Percentiles rank a stretch among this genome's conserved stretches.
phyloP scores from a whole-genome alignment of 2,113 vertebrate species.

The Macquaria australasica region DNA sequence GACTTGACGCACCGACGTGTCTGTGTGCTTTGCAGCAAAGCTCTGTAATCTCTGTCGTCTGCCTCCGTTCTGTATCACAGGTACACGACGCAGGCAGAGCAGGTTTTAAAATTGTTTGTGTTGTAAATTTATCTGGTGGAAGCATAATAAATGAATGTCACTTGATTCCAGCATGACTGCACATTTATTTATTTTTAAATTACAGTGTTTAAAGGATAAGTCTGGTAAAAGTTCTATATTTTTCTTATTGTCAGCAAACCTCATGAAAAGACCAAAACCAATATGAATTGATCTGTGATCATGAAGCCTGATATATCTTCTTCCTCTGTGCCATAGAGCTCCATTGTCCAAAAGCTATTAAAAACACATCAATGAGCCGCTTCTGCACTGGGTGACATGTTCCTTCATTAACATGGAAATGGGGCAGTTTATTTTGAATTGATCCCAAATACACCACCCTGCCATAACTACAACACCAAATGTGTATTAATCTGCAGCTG shows the following conservation, averaged over 20 bases:
- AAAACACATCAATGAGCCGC: neutral
- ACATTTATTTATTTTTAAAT: neutral
- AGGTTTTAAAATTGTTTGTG: conserved; percentile 42
- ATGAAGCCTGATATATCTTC: neutral
- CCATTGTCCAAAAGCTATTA: neutral
- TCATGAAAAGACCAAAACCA: neutral
- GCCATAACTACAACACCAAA: neutral
- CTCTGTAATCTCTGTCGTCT: conserved; percentile 59
- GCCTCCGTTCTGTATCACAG: conserved; percentile 40
- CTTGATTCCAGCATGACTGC: conserved; percentile 16
- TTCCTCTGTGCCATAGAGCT: neutral
- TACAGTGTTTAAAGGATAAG: neutral
- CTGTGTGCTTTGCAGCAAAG: conserved; percentile 78
- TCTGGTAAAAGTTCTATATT: neutral
- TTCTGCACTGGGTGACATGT: neutral
- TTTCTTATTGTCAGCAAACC: neutral
- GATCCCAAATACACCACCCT: neutral
- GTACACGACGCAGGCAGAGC: conserved; percentile 27
- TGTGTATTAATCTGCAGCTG: conserved; percentile 1
- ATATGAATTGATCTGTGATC: neutral
- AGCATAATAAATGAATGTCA: conserved; percentile 65
- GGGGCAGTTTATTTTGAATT: neutral
- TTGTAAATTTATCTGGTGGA: conserved; percentile 58
- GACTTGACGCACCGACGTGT: conserved; percentile 63
- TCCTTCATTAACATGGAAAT: neutral